Conservation (phyloP, 64 coral and sea anemone genomes). For the Montipora sp. region DNA sequence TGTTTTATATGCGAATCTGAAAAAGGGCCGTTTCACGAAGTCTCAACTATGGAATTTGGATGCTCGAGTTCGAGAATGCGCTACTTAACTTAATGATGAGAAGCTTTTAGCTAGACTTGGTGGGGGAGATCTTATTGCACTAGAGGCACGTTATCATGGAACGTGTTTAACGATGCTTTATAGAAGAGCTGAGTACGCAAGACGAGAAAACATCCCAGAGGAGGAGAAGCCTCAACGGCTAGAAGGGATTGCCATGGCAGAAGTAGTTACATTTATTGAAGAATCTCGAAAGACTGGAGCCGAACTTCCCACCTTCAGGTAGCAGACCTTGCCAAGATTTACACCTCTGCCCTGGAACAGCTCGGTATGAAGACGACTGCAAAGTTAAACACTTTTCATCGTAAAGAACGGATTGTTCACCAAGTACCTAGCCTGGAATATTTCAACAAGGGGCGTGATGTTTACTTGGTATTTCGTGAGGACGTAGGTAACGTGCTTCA, state of each 20-base stretch:
- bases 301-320: not conserved
- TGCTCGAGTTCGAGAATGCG: no score
- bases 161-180: no score
- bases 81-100: no score
- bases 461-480: slow-evolving; percentile 38
- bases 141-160: no score
- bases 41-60: no score
- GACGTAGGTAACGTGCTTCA: slow-evolving; percentile 30
- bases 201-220: no score
- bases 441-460: slow-evolving; percentile 46
- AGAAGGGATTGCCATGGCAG: slow-evolving; percentile 7
- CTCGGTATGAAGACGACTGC: not conserved
- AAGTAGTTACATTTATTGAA: slow-evolving; percentile 21
- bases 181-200: no score
- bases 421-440: slow-evolving; percentile 42
- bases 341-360: slow-evolving; percentile 38
- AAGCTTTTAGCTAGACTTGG: no score
- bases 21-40: no score
- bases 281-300: not conserved
- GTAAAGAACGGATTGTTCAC: slow-evolving; percentile 38
- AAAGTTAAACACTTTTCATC: not conserved
- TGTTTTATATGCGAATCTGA: no score
- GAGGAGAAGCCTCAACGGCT: not conserved
- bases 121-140: no score
- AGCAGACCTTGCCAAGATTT: slow-evolving; percentile 52